Percentiles rank a stretch among this genome's conserved stretches.
These are phyloP conservation scores for Agrilus mali DNA, from an alignment of 2,888 invertebrate species.

Conservation along the genomic window DNA sequence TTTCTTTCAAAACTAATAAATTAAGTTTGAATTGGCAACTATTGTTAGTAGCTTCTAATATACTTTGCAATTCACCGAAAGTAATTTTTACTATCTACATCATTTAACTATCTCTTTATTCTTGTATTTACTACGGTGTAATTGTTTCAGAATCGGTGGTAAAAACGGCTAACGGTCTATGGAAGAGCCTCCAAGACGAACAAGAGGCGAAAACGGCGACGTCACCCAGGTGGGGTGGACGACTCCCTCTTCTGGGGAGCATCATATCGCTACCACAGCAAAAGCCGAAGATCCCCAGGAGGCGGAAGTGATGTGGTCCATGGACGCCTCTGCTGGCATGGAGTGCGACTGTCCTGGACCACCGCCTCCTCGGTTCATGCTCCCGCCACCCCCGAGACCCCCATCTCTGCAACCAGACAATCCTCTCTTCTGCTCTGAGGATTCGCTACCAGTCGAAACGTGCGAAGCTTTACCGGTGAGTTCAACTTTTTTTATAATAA, in stretches of 20 bases:
- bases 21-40: no score
- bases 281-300: slow-evolving; percentile 21
- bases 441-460: slow-evolving; percentile 57
- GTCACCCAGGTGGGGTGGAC: slow-evolving; percentile 25
- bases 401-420: slow-evolving; percentile 53
- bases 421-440: slow-evolving; percentile 57
- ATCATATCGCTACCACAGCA: slow-evolving; percentile 7
- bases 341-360: slow-evolving; percentile 67
- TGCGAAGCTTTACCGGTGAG: slow-evolving; percentile 69
- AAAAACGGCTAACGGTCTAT: slow-evolving; percentile 6
- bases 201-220: slow-evolving; percentile 4
- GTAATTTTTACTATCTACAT: no score
- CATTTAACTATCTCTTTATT: no score
- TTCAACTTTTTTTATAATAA: slow-evolving; percentile 16
- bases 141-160: background rate
- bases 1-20: no score
- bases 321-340: slow-evolving; percentile 53
- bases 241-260: slow-evolving; percentile 22
- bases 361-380: slow-evolving; percentile 60
- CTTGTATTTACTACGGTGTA: no score
- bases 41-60: no score
- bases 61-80: no score
- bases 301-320: slow-evolving; percentile 51
- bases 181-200: slow-evolving; percentile 4
- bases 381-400: slow-evolving; percentile 63